Conservation (phyloP, 2,888 invertebrate species). For the Chaetoderma sp. region DNA sequence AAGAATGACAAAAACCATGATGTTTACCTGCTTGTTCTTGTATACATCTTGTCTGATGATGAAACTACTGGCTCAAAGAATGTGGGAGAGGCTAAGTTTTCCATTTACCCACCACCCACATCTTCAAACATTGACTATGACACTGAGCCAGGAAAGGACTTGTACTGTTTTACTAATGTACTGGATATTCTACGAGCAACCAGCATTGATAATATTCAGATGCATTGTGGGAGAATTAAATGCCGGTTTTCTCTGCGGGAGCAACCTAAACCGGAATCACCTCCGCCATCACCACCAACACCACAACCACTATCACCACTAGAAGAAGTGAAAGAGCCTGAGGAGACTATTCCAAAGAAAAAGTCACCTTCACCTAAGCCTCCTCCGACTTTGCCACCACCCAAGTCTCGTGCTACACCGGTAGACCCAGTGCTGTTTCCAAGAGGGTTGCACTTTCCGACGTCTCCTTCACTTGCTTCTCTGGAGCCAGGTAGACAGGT, state of each 20-base stretch:
- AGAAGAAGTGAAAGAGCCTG: slow-evolving; percentile 4
- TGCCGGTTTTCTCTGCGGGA: slow-evolving; percentile 50
- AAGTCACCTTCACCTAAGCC: slow-evolving; percentile 22
- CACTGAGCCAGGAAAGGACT: slow-evolving; percentile 54
- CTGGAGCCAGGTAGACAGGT: too few species aligned
- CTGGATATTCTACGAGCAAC: slow-evolving; percentile 55
- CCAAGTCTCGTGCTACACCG: too few species aligned
- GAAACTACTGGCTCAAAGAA: slow-evolving; percentile 46
- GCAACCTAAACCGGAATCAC: not conserved
- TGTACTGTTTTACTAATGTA: slow-evolving; percentile 56
- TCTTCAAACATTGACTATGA: slow-evolving; percentile 54
- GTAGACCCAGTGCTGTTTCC: too few species aligned
- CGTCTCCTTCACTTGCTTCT: too few species aligned
- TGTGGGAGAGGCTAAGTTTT: slow-evolving; percentile 62
- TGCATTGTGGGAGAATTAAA: slow-evolving; percentile 64
- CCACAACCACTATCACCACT: slow-evolving; percentile 20
- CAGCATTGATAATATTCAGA: slow-evolving; percentile 55
- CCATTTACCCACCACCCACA: slow-evolving; percentile 62
- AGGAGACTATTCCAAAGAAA: not conserved
- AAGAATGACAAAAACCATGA: slow-evolving; percentile 64
- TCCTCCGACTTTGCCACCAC: slow-evolving; percentile 15
- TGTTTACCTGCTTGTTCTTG: slow-evolving; percentile 59
- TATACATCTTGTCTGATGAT: slow-evolving; percentile 47
- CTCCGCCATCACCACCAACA: slow-evolving; percentile 15
- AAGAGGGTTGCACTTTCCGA: too few species aligned